A percentile compares a stretch with the other conserved stretches of the same genome.
These are phyloP conservation scores for Pygmarrhopalites habei DNA, from an alignment of 1,140 invertebrate species.

Conservation along the genomic window DNA sequence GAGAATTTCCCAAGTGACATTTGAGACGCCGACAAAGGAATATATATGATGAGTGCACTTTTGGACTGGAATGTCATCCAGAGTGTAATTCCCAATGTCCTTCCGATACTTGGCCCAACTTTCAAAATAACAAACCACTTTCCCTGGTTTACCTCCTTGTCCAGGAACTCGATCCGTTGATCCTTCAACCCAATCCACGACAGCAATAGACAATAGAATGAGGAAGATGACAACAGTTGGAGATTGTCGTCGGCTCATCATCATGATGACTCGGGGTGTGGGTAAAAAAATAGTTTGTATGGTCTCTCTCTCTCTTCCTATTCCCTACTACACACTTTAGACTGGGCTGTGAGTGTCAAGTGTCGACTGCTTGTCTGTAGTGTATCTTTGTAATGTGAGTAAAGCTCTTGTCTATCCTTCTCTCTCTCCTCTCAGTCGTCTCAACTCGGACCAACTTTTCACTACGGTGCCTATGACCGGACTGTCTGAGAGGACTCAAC, in stretches of 20 bases:
- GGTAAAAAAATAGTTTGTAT: not conserved
- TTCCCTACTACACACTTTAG: not conserved
- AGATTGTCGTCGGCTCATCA: too few relatives aligned
- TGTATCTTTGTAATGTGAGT: too few relatives aligned
- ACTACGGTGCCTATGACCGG: too few relatives aligned
- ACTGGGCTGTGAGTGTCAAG: not conserved
- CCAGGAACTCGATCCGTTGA: constrained; percentile 17
- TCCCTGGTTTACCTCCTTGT: constrained; percentile 44
- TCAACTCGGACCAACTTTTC: too few relatives aligned
- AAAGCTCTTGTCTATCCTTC: too few relatives aligned
- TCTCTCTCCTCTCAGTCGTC: too few relatives aligned
- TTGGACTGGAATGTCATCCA: constrained; percentile 44
- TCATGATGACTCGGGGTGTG: too few relatives aligned
- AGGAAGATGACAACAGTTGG: too few relatives aligned
- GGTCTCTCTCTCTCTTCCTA: not conserved
- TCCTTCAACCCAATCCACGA: too few relatives aligned
- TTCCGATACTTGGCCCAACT: constrained; percentile 43
- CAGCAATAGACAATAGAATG: too few relatives aligned
- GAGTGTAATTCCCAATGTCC: constrained; percentile 41
- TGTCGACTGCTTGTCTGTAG: too few relatives aligned
- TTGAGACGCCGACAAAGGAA: constrained; percentile 44
- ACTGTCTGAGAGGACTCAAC: too few relatives aligned
- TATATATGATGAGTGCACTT: constrained; percentile 46
- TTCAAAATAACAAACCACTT: constrained; percentile 77
- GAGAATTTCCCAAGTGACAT: constrained; percentile 43